Conservation (phyloP, 1,140 invertebrate genomes). For the Apis mellifera region Amel_HAv3.1 CM009932.2:13798501-13799000, state of each 20-base stretch:
- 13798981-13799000: no score
- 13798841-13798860: no score
- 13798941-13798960: conserved; percentile 42
- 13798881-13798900: not conserved
- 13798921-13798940: conserved; percentile 6
- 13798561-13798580: no score
- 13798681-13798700: conserved; percentile 63
- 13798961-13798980: no score
- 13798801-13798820: no score
- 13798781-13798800: not conserved
- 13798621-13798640: not conserved
- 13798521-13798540: conserved; percentile 8
- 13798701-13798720: conserved; percentile 60
- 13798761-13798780: not conserved
- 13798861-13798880: not conserved
- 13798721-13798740: conserved; percentile 59
- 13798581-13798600: no score
- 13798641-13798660: conserved; percentile 11
- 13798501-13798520: not conserved
- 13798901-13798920: not conserved
- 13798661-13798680: not conserved
- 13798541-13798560: not conserved
- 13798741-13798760: not conserved
- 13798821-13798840: no score
- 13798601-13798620: not conserved